A percentile compares a stretch with the other conserved stretches of the same genome.
These are phyloP conservation scores for Panthera tigris DNA, from an alignment of 2,113 vertebrate species.

Conservation along the genomic window DNA sequence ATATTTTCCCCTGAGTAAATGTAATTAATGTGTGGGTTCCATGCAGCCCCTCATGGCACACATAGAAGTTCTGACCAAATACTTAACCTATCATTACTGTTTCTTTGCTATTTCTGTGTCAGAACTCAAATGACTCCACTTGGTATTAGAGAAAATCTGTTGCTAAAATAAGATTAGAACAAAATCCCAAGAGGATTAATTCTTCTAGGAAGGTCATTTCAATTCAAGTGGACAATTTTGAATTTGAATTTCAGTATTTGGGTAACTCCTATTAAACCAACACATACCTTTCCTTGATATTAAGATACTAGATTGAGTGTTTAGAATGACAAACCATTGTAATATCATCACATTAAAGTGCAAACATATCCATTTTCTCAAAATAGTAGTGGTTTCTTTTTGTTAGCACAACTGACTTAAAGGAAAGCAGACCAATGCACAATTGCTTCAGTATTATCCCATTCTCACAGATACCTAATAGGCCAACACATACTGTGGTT, in stretches of 20 bases:
- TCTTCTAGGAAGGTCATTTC: constrained; percentile 50
- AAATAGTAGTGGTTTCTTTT: constrained; percentile 16
- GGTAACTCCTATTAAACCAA: background rate
- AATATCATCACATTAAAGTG: background rate
- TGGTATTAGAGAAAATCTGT: constrained; percentile 50
- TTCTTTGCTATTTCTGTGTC: constrained; percentile 41
- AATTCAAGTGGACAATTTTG: background rate
- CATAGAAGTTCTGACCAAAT: background rate
- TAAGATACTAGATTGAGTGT: constrained; percentile 23
- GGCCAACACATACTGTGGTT: background rate
- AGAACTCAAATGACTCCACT: constrained; percentile 23
- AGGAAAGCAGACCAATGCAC: background rate
- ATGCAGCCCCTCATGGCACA: background rate
- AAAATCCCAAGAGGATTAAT: constrained; percentile 62
- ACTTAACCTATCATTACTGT: background rate
- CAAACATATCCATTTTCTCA: background rate
- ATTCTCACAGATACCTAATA: background rate
- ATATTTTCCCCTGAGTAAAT: background rate
- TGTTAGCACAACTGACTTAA: background rate
- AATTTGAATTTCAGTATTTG: constrained; percentile 44
- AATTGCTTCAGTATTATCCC: background rate
- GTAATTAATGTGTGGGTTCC: background rate
- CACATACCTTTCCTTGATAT: background rate
- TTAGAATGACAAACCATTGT: background rate
- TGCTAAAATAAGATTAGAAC: constrained; percentile 60